Evolutionary conservation across 2,797 vertebrate species (phyloP), one percentile per base, ranked within the genome.

Genomic region (Myotis findleyi): DNA sequence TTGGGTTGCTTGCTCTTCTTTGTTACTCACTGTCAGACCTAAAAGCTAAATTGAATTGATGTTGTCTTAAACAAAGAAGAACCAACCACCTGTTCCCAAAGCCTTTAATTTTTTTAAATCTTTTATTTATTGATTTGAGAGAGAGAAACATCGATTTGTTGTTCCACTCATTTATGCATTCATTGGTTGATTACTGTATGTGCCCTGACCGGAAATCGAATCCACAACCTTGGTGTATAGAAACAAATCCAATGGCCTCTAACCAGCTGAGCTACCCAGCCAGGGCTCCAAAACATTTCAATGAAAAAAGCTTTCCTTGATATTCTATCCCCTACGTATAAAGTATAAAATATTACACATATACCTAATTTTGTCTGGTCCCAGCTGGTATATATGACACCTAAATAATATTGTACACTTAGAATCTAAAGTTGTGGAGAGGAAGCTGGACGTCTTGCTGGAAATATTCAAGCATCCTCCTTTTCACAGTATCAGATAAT

Each of bases 401-500:
- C 13, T 20, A 62, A 59, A 93, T 85, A 95, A 88, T 93, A 84
- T 27, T 30, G 27, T 87, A 64, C n/a, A 72, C 20, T 27, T 38
- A 91, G 72, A 89, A 80, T 86, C 91, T 75, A 80, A 95, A 79
- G 44, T 79, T 83, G 9, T 84, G 2, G 14, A 21, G 25, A 77
- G 57, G n/a, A 84, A 94, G 5, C 49, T 69, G 21, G 20, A n/a
- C 66, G 4, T 94, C 41, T 82, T 89, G 57, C 69, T 94, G 38
- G 92, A 96, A 96, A 68, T 90, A 86, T n/a, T 69, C 44, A 94
- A 72, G 44, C 18, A 38, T 89, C 30, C 55, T 94, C 30, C 36
- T 83, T 91, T 87, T 89, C 59, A 80, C 25, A 80, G 23, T 62
- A 36, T 85, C 25, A 64, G 20, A 30, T 69, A 84, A 57, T 59